These are phyloP conservation scores for Pseudanteris insignis DNA, from an alignment of 2,888 invertebrate genomes.

Conservation along the genomic window DNA sequence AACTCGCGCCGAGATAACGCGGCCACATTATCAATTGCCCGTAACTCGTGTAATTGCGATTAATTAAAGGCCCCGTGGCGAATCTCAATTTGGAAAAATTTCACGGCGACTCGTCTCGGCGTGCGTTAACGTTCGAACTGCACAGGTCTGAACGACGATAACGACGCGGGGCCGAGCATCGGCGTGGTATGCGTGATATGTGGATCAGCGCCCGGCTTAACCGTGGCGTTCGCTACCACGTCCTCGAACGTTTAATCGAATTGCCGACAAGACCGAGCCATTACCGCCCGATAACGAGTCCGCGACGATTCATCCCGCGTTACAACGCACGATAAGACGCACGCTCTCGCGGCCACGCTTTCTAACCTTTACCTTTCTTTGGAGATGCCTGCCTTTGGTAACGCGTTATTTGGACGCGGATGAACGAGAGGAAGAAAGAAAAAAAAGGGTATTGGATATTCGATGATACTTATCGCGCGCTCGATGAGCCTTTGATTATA, in stretches of 20 bases:
- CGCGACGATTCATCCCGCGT: constrained; percentile 23
- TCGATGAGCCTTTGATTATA: too few species aligned
- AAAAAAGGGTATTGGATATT: too few species aligned
- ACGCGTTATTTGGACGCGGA: too few species aligned
- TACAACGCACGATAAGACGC: constrained; percentile 10
- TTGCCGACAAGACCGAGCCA: constrained; percentile 24
- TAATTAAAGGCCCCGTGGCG: not conserved
- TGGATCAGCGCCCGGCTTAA: not conserved
- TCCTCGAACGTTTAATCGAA: constrained; percentile 14
- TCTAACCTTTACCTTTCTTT: too few species aligned
- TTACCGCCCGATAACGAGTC: constrained; percentile 14
- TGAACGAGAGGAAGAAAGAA: too few species aligned
- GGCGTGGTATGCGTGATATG: too few species aligned
- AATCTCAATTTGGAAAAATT: constrained; percentile 1
- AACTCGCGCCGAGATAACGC: not conserved
- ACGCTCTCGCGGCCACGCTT: constrained; percentile 19
- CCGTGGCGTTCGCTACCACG: too few species aligned
- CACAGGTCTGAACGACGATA: too few species aligned
- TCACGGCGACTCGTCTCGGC: too few species aligned
- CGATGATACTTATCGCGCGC: too few species aligned
- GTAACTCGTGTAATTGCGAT: constrained; percentile 4
- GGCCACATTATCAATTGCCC: not conserved
- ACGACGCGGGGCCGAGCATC: not conserved
- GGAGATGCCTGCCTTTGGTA: too few species aligned
- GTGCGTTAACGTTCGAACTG: too few species aligned